Evolutionary conservation across 2,113 vertebrate genomes (phyloP), one percentile per base, ranked within the genome.

Genomic region (Macrotis lagotis): DNA sequence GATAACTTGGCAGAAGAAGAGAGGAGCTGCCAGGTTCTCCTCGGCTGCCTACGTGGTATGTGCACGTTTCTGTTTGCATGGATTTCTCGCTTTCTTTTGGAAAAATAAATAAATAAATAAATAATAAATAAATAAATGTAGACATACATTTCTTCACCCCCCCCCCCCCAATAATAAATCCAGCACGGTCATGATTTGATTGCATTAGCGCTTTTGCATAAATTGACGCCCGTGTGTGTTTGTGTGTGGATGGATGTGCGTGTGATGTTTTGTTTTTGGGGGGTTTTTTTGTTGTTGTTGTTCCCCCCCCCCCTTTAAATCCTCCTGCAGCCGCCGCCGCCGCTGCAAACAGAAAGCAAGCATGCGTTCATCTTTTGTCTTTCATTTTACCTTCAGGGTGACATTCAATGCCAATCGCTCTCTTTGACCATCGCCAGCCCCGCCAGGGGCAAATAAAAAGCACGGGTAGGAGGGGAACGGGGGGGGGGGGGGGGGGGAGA

Each of bases 331-430:
- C 96, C 14, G 96, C 96, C 10, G 96, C 95, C 51, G 95, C 96
- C 91, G 50, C 97, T 59, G 96, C 94, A 91, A 97, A 96, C 89
- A 90, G 94, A 91, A 94, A 97, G 95, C 96, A 97, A 95, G 96
- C 98, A 98, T 98, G 98, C 98, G 98, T 98, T 98, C 98, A 97
- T 98, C 98, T 98, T 98, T 98, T 97, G 98, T 98, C 98, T 98
- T 98, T 98, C 98, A 98, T 98, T 98, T 98, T 98, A 98, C 98
- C 98, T 98, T 98, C 98, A 98, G 98, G 97, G 98, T 98, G 98
- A 98, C 98, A 98, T 97, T 98, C 98, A 98, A 95, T 95, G 97
- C 98, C 98, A 94, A 97, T 96, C 96, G 96, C 97, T 97, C 97
- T 96, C 98, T 97, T 97, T 97, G 97, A 96, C 98, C 97, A 93